These are phyloP conservation scores for Chondrilla cf. caribensis DNA, from an alignment of 37 sponge, comb jelly and placozoan genomes.

Conservation along the genomic window DNA sequence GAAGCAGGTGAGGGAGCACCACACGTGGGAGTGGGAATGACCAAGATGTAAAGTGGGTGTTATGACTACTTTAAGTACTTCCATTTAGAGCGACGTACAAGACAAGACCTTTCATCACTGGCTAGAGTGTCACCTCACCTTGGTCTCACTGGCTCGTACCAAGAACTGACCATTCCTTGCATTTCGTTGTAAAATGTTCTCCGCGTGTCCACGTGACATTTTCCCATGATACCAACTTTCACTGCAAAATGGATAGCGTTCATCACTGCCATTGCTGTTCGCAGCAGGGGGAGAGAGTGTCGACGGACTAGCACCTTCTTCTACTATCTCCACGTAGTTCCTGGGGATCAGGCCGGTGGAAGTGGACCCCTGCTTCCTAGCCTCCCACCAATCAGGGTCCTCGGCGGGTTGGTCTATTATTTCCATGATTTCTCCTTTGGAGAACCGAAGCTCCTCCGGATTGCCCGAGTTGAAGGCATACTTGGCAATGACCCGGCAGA, in stretches of 20 bases:
- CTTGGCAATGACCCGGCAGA: constrained; percentile 71
- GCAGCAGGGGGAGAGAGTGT: neutral
- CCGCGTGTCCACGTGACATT: constrained; percentile 71
- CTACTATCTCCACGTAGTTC: constrained; percentile 82
- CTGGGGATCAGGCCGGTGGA: constrained; percentile 75
- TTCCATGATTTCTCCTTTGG: constrained; percentile 78
- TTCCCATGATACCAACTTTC: constrained; percentile 83
- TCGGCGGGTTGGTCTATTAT: constrained; percentile 78
- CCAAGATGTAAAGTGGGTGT: too few relatives aligned
- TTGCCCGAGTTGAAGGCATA: constrained; percentile 81
- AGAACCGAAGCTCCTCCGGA: constrained; percentile 75
- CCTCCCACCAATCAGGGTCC: constrained; percentile 95
- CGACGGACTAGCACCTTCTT: constrained; percentile 25
- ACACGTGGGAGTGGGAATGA: too few relatives aligned
- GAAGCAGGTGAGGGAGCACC: too few relatives aligned
- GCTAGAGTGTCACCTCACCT: constrained; percentile 70
- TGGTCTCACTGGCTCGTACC: constrained; percentile 86
- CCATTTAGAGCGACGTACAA: too few relatives aligned
- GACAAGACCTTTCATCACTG: too few relatives aligned
- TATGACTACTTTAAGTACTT: too few relatives aligned
- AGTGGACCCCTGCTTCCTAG: constrained; percentile 47
- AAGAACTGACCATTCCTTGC: constrained; percentile 86
- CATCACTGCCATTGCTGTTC: neutral
- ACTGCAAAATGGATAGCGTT: constrained; percentile 43
- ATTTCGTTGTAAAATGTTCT: constrained; percentile 41